Percentiles rank a stretch among this genome's conserved stretches.
These are phyloP conservation scores for Synanthedon formicaeformis DNA, from an alignment of 2,888 invertebrate genomes.

Conservation along the genomic window DNA sequence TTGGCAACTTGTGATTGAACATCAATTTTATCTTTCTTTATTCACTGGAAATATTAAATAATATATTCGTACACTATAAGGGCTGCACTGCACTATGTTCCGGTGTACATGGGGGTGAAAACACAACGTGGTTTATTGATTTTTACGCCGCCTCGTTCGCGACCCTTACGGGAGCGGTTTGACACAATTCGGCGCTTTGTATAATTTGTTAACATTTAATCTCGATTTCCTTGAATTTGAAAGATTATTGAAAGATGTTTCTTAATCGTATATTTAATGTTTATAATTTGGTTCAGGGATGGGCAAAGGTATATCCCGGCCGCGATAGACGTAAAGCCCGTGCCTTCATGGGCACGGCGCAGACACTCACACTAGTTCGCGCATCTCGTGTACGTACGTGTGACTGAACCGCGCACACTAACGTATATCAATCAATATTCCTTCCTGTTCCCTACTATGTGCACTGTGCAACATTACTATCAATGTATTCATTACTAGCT, in stretches of 20 bases:
- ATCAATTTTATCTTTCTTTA: slow-evolving; percentile 42
- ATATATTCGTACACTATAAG: slow-evolving; percentile 28
- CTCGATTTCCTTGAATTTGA: background rate
- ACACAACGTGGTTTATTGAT: slow-evolving; percentile 51
- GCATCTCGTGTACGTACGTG: slow-evolving; percentile 15
- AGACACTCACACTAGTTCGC: slow-evolving; percentile 24
- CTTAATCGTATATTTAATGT: slow-evolving; percentile 20
- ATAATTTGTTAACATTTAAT: background rate
- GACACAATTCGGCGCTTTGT: slow-evolving; percentile 4
- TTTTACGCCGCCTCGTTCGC: slow-evolving; percentile 34
- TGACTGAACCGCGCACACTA: slow-evolving; percentile 32
- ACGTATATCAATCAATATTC: slow-evolving; percentile 61
- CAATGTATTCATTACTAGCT: slow-evolving; percentile 22
- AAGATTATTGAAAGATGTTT: background rate
- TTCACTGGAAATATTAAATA: slow-evolving; percentile 50
- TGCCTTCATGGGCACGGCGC: slow-evolving; percentile 26
- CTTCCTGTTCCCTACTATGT: slow-evolving; percentile 30
- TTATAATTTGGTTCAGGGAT: slow-evolving; percentile 18
- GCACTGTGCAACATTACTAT: slow-evolving; percentile 37
- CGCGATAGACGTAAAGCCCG: slow-evolving; percentile 12
- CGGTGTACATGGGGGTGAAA: slow-evolving; percentile 12
- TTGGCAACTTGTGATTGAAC: slow-evolving; percentile 71
- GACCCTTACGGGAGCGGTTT: slow-evolving; percentile 16
- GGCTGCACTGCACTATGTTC: slow-evolving; percentile 32
- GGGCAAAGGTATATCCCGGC: slow-evolving; percentile 23